Evolutionary conservation across 2,113 vertebrate genomes (phyloP).

Genomic region (Solea senegalensis): DNA sequence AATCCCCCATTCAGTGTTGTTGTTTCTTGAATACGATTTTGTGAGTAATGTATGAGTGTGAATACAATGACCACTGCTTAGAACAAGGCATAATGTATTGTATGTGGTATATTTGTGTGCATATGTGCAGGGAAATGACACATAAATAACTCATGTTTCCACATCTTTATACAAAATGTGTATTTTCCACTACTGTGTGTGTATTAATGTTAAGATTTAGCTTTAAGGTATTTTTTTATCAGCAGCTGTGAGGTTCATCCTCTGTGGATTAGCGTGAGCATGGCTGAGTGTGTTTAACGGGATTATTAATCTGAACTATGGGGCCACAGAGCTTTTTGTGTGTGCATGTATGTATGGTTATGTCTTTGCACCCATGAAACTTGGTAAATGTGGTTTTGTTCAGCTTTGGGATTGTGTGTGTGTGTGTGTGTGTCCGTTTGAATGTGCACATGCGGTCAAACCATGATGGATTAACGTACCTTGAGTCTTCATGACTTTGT

Average conservation of each 20-base stretch:
- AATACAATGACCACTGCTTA: no score
- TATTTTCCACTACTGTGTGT: background rate
- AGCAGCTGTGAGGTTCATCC: constrained; percentile 41
- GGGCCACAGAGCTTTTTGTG: background rate
- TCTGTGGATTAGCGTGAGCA: constrained; percentile 65
- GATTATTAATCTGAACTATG: constrained; percentile 74
- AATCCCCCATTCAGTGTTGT: no score
- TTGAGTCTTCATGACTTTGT: constrained; percentile 18
- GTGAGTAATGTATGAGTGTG: no score
- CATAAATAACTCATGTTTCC: background rate
- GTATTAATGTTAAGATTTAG: constrained; percentile 27
- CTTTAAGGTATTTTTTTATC: constrained; percentile 50
- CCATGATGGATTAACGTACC: constrained; percentile 39
- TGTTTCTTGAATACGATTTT: no score
- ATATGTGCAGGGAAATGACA: background rate
- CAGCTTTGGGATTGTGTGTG: no score
- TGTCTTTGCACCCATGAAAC: no score
- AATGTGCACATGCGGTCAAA: constrained; percentile 30
- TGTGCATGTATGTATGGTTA: background rate
- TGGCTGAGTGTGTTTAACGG: constrained; percentile 70
- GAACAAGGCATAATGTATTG: background rate
- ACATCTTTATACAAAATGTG: background rate
- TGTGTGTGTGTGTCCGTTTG: background rate
- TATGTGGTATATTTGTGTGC: constrained; percentile 5
- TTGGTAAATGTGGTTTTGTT: background rate